Conservation (phyloP, 2,888 invertebrate genomes). For the Caenorhabditis doughertyi region DNA sequence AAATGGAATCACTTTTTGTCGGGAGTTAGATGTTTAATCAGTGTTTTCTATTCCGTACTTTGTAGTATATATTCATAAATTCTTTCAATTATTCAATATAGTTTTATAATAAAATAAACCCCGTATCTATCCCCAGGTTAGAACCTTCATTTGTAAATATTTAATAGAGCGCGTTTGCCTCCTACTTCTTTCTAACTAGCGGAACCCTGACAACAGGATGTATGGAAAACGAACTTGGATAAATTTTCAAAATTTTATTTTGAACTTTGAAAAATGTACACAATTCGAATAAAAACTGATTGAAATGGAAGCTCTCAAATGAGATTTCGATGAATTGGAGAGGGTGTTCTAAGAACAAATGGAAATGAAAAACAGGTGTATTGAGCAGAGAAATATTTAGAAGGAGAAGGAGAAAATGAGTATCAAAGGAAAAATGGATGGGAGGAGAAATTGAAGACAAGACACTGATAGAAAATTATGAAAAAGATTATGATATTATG, state of each 20-base stretch:
- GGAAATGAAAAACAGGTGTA: slow-evolving; percentile 29
- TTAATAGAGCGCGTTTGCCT: no score
- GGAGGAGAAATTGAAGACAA: background rate
- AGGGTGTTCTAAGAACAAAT: slow-evolving; percentile 18
- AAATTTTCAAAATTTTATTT: background rate
- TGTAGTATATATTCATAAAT: slow-evolving; percentile 2
- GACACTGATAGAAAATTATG: background rate
- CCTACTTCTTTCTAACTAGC: no score
- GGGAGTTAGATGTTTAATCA: background rate
- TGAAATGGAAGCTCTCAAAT: slow-evolving; percentile 13
- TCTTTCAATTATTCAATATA: background rate
- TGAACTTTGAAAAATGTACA: slow-evolving; percentile 24
- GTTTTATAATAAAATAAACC: background rate
- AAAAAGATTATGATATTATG: background rate
- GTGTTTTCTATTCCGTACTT: background rate
- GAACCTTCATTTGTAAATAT: no score
- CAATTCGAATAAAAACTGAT: background rate
- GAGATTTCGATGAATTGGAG: slow-evolving; percentile 20
- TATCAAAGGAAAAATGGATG: slow-evolving; percentile 8
- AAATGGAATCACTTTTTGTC: background rate
- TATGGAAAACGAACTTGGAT: no score
- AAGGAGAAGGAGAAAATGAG: slow-evolving; percentile 11
- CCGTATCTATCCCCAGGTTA: no score
- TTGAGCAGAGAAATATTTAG: slow-evolving; percentile 11
- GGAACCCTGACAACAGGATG: no score